phyloP scores from a whole-genome alignment of 2,888 invertebrate species.

The Gibbula magus region DNA sequence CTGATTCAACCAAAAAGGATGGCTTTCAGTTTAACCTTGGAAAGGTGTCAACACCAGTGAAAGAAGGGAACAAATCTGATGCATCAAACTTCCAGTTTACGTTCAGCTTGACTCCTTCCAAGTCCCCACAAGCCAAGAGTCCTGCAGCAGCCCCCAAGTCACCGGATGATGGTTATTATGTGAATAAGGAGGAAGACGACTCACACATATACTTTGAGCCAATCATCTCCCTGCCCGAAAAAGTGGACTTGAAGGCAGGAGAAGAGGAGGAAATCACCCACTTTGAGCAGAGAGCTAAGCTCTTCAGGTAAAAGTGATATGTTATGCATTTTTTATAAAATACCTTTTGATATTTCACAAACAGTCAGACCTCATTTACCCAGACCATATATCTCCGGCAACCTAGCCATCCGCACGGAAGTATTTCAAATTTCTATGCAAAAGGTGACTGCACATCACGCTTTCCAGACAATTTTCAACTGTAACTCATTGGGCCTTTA shows the following conservation, averaged over 20 bases:
- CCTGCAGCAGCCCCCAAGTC: conserved; percentile 51
- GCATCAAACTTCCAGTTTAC: conserved; percentile 58
- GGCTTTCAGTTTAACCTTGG: conserved; percentile 29
- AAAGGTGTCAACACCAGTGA: conserved; percentile 17
- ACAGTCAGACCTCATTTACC: too few relatives aligned
- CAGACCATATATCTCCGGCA: too few relatives aligned
- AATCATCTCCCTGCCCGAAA: conserved; percentile 75
- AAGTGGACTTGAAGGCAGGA: conserved; percentile 83
- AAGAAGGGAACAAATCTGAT: background rate
- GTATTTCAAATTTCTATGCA: too few relatives aligned
- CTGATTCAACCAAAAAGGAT: conserved; percentile 30
- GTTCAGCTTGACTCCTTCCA: conserved; percentile 47
- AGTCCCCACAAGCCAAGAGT: conserved; percentile 32
- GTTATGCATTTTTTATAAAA: too few relatives aligned
- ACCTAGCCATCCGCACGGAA: too few relatives aligned
- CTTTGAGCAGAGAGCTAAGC: conserved; percentile 88
- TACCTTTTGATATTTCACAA: too few relatives aligned
- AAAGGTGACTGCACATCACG: too few relatives aligned
- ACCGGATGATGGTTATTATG: conserved; percentile 63
- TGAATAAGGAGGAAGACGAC: conserved; percentile 83
- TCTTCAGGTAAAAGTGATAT: conserved; percentile 80
- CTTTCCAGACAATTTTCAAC: too few relatives aligned
- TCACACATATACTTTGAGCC: conserved; percentile 83
- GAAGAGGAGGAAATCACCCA: conserved; percentile 90
- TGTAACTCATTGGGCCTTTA: too few relatives aligned